Percentiles rank a stretch among this genome's conserved stretches.
Conservation (phyloP, 30 jellyfish, hydroid and myxozoan species). For the Mastigias papua region DNA sequence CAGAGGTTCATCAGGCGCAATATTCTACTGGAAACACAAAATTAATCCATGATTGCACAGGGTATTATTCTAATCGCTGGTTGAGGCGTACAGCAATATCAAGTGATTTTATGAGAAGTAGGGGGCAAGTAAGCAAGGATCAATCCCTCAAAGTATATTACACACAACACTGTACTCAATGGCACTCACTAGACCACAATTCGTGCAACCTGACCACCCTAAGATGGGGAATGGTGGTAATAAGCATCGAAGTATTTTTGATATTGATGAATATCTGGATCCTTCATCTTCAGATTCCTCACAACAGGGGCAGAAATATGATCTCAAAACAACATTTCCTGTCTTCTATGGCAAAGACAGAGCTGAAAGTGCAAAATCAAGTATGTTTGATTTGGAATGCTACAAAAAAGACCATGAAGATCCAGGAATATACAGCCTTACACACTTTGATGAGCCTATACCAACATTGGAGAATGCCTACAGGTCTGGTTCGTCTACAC, state of each 20-base stretch:
- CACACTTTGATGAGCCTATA: slow-evolving; percentile 89
- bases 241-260: slow-evolving; percentile 56
- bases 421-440: slow-evolving; percentile 78
- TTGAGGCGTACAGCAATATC: no score
- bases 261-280: slow-evolving; percentile 62
- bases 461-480: slow-evolving; percentile 54
- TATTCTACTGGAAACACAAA: no score
- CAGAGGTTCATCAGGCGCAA: no score
- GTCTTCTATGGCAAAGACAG: slow-evolving; percentile 80
- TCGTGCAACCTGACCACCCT: slow-evolving; percentile 53
- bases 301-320: not conserved
- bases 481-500: slow-evolving; percentile 67
- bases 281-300: not conserved
- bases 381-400: slow-evolving; percentile 63
- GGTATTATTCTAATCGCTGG: no score
- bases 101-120: no score
- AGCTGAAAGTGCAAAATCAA: slow-evolving; percentile 44
- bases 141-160: not conserved
- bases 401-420: slow-evolving; percentile 61
- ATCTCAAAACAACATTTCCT: slow-evolving; percentile 66
- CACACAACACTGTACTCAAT: not conserved
- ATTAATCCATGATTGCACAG: no score
- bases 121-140: no score
- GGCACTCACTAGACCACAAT: slow-evolving; percentile 72
- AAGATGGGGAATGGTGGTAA: slow-evolving; percentile 9